These are phyloP conservation scores for Candidula unifasciata DNA, from an alignment of 2,888 invertebrate genomes.

Conservation along the genomic window DNA sequence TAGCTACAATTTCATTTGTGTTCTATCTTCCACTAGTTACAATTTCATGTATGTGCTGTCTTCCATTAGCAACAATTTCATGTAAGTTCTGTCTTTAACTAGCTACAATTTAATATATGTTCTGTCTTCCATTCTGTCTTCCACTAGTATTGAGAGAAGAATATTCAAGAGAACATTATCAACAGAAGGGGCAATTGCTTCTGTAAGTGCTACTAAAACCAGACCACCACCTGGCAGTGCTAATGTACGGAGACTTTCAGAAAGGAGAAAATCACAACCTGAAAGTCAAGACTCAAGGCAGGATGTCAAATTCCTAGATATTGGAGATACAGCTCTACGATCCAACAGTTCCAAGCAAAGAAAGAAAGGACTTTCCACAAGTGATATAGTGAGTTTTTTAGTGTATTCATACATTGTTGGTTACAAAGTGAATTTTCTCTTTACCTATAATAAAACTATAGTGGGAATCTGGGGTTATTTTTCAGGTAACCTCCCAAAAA, in stretches of 20 bases:
- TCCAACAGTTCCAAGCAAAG: neutral
- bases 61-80: too few species aligned
- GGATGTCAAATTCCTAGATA: conserved; percentile 42
- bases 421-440: neutral
- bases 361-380: conserved; percentile 42
- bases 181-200: conserved; percentile 27
- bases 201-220: neutral
- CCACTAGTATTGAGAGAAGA: too few species aligned
- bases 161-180: conserved; percentile 39
- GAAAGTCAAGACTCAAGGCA: conserved; percentile 32
- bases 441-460: neutral
- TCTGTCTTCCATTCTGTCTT: too few species aligned
- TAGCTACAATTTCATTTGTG: too few species aligned
- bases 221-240: conserved; percentile 22
- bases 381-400: conserved; percentile 53
- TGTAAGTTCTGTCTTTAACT: too few species aligned
- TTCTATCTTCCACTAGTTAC: too few species aligned
- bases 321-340: neutral
- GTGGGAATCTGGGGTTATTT: neutral
- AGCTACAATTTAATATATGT: too few species aligned
- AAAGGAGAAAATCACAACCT: neutral
- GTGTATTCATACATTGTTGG: neutral
- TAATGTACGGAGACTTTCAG: neutral
- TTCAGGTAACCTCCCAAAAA: neutral
- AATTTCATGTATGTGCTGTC: too few species aligned